Evolutionary conservation across 2,797 vertebrate genomes (phyloP), one percentile per base, ranked within the genome.

Genomic region (Brachyalestes nurse): DNA sequence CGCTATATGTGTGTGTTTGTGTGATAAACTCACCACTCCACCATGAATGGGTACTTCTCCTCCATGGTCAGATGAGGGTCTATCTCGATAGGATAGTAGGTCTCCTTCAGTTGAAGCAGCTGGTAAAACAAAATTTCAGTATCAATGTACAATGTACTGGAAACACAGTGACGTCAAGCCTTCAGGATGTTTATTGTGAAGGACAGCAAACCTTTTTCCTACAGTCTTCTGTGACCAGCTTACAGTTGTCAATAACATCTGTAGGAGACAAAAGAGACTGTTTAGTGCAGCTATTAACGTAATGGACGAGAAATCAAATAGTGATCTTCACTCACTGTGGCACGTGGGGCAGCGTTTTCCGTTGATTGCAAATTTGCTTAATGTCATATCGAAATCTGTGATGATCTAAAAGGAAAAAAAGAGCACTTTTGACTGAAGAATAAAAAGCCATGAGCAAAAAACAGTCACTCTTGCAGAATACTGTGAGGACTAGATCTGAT

Each of bases 301-400:
- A 10, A 21, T 62, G 13, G 14, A 42, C 62, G 0, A 40, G 12
- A 64, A 0, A 17, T 19, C 0, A 65, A 38, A 8, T 16, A 65
- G 34, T 6, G 28, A 7, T 13, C 19, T 61, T 16, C n/a, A 95
- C 97, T 96, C 92, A 99, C 97, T 97, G 91, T 99, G 97, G 92
- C 97, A 98, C 5, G 98, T 95, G 51, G 97, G 97, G 73, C 96
- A 98, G 88, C 95, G 95, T 88, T 96, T 97, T 55, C 97, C 97
- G 82, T 97, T 96, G 90, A 96, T 87, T 21, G 96, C 94, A 86
- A 98, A 99, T 92, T 95, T 96, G 94, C 97, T 98, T 88, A 99
- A 92, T 13, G 97, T 99, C 97, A 98, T 99, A 93, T 99, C 98
- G 86, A 99, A 99, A 92, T 99, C 98, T 89, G 98, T 98, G 93